Evolutionary conservation across 2,113 vertebrate species (phyloP).

Genomic region (Sporophila hypoxantha): DNA sequence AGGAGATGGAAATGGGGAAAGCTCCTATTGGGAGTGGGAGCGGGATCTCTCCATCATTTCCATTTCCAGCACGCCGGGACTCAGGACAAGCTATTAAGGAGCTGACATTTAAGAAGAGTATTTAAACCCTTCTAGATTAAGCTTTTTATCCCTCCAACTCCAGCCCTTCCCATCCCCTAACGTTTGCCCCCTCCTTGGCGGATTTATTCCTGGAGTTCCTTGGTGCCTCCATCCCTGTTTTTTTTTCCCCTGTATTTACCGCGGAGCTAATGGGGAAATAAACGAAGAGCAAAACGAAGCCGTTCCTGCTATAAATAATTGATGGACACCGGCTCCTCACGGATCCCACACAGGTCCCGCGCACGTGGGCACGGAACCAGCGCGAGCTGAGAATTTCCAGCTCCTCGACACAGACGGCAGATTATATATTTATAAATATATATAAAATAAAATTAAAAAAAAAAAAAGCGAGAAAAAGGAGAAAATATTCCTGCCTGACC

Average conservation of each 20-base stretch:
- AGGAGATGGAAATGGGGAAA: neutral
- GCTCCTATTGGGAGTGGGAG: neutral
- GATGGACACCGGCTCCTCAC: neutral
- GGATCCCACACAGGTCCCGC: constrained; percentile 24
- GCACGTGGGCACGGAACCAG: neutral
- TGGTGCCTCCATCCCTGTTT: neutral
- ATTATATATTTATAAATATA: rapidly evolving
- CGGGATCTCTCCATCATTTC: constrained; percentile 6
- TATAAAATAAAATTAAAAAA: too few relatives aligned
- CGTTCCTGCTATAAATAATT: constrained; percentile 41
- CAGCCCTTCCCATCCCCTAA: neutral
- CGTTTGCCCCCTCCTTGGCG: neutral
- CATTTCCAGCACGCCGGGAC: constrained; percentile 18
- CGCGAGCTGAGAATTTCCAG: neutral
- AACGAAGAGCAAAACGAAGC: constrained; percentile 6
- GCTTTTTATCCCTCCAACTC: constrained; percentile 1
- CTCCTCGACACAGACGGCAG: neutral
- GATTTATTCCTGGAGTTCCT: constrained; percentile 12
- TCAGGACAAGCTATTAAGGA: constrained; percentile 30
- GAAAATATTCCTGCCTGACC: neutral
- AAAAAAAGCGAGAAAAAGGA: neutral
- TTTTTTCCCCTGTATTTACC: neutral
- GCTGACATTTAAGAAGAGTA: constrained; percentile 27
- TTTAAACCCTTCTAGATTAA: constrained; percentile 36
- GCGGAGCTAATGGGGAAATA: neutral